Conservation (phyloP, 2,888 invertebrate genomes). For the Leucophenga maculata region DNA sequence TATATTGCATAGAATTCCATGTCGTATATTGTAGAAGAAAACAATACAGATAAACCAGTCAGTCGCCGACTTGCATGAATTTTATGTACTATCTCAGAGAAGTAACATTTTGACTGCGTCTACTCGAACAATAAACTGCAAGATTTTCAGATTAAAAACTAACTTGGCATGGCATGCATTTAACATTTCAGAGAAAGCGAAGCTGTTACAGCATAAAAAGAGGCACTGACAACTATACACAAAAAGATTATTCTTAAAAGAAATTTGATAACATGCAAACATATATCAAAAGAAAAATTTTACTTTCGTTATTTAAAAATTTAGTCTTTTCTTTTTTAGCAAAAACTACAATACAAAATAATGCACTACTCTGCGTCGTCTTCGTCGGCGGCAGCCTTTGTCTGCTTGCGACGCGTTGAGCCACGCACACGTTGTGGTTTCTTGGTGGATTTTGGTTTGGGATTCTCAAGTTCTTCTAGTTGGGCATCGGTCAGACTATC, state of each 20-base stretch:
- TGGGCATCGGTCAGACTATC: slow-evolving; percentile 86
- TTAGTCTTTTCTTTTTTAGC: no score
- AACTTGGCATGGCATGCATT: slow-evolving; percentile 12
- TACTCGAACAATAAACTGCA: no score
- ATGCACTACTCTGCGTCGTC: slow-evolving; percentile 46
- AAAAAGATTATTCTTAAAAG: neutral
- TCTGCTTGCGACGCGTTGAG: slow-evolving; percentile 64
- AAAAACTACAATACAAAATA: neutral
- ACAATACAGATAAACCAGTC: no score
- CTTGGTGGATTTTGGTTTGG: slow-evolving; percentile 75
- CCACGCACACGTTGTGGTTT: slow-evolving; percentile 74
- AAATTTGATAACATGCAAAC: neutral
- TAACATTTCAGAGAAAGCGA: neutral
- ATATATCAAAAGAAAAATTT: slow-evolving; percentile 16
- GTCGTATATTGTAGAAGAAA: no score
- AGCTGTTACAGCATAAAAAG: neutral
- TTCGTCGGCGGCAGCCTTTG: slow-evolving; percentile 57
- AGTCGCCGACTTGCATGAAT: no score
- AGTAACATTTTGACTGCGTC: no score
- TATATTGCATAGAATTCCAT: no score
- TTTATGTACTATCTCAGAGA: no score
- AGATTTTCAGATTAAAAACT: no score
- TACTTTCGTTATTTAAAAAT: neutral
- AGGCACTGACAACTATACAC: neutral
- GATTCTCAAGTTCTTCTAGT: slow-evolving; percentile 85